A percentile compares a stretch with the other conserved stretches of the same genome.
Evolutionary conservation across 23 tunicate species (phyloP).

Genomic region (Diplosoma virens): DNA sequence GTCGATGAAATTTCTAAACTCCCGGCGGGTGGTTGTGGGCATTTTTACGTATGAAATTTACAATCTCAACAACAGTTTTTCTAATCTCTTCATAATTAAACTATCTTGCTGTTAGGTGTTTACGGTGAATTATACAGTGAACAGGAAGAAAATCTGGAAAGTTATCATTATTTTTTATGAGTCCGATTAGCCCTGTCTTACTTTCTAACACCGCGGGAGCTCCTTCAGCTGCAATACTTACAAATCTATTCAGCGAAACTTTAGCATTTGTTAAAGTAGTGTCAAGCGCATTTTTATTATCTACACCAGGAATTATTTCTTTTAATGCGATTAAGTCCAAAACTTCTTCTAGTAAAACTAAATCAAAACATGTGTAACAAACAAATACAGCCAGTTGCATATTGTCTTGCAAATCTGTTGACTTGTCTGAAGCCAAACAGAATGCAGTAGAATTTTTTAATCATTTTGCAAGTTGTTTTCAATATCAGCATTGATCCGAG

Average conservation of each 20-base stretch:
- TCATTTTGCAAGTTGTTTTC: slow-evolving; percentile 42
- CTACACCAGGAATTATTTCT: slow-evolving; percentile 42
- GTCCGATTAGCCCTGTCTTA: slow-evolving; percentile 34
- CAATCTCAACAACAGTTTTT: slow-evolving; percentile 40
- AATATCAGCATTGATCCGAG: slow-evolving; percentile 42
- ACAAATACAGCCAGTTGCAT: slow-evolving; percentile 42
- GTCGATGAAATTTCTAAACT: slow-evolving; percentile 36
- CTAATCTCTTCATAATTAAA: slow-evolving; percentile 30
- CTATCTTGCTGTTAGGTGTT: slow-evolving; percentile 38
- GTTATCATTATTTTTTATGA: slow-evolving; percentile 41
- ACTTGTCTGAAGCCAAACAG: slow-evolving; percentile 50
- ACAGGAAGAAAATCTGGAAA: slow-evolving; percentile 35
- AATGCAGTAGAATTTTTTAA: slow-evolving; percentile 30
- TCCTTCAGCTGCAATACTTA: slow-evolving; percentile 29
- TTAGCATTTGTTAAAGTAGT: slow-evolving; percentile 21
- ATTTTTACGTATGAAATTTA: slow-evolving; percentile 38
- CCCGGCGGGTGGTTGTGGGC: slow-evolving; percentile 29
- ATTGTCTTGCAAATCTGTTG: slow-evolving; percentile 44
- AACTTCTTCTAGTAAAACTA: slow-evolving; percentile 23
- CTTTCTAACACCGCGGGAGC: slow-evolving; percentile 21
- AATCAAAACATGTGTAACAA: slow-evolving; percentile 28
- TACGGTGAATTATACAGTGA: slow-evolving; percentile 43
- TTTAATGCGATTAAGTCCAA: slow-evolving; percentile 44
- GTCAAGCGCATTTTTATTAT: slow-evolving; percentile 43
- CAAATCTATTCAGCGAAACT: slow-evolving; percentile 29